phyloP scores from a whole-genome alignment of 2,888 invertebrate species.

The Acanthopleura granulata region DNA sequence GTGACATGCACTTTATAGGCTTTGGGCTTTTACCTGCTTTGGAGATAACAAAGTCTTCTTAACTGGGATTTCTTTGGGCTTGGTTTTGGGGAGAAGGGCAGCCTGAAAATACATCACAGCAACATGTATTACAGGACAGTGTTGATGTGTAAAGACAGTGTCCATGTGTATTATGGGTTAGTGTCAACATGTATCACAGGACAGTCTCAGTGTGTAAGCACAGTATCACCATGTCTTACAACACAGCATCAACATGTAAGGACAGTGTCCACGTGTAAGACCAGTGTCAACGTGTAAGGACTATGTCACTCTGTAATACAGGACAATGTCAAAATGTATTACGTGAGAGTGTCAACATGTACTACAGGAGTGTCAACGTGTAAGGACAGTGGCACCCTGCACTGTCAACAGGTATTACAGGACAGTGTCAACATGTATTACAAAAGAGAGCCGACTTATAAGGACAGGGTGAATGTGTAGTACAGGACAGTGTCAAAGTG shows the following conservation, averaged over 20 bases:
- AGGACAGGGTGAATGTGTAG: too few species aligned
- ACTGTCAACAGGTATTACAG: background rate
- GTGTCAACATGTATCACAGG: too few species aligned
- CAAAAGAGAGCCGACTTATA: too few species aligned
- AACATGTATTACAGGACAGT: background rate
- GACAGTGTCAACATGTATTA: background rate
- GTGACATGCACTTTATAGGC: too few species aligned
- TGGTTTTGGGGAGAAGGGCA: constrained; percentile 9
- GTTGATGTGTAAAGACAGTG: background rate
- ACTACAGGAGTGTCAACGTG: background rate
- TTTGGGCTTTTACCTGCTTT: background rate
- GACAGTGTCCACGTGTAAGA: too few species aligned
- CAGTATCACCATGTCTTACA: too few species aligned
- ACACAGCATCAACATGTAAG: too few species aligned
- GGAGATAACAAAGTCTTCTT: background rate
- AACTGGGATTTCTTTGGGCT: background rate
- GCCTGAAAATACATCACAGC: constrained; percentile 5
- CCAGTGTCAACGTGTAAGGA: too few species aligned
- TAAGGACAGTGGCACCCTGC: too few species aligned
- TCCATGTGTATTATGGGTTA: too few species aligned
- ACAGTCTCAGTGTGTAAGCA: too few species aligned
- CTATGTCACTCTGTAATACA: too few species aligned
- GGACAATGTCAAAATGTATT: background rate
- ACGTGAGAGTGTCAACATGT: background rate
- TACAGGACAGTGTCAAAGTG: background rate